Conservation (phyloP, 2,888 invertebrate species). For the Pachydiplax longipennis region DNA sequence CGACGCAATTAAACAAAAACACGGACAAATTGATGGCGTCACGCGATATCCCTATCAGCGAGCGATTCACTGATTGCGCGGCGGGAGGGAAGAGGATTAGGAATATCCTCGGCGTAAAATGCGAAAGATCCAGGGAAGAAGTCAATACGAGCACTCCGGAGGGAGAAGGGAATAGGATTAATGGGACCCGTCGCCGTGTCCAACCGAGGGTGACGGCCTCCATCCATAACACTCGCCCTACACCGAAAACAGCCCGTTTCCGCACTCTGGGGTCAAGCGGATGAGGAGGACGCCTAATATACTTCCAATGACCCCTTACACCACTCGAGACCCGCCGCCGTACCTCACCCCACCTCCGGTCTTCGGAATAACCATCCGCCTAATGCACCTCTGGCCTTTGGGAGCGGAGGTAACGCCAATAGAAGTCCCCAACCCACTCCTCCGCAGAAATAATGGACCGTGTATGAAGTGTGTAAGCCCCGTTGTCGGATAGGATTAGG, state of each 20-base stretch:
- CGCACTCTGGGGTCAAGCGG: constrained; percentile 35
- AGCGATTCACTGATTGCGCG: background rate
- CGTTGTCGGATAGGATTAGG: background rate
- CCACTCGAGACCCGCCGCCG: constrained; percentile 3
- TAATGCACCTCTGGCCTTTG: background rate
- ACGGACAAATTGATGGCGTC: background rate
- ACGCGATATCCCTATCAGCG: background rate
- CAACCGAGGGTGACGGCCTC: constrained; percentile 35
- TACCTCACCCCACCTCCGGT: background rate
- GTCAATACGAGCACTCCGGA: background rate
- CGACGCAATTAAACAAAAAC: background rate
- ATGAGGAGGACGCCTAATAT: constrained; percentile 29
- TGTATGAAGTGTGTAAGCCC: constrained; percentile 20
- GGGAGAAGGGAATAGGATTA: background rate
- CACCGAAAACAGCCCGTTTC: constrained; percentile 27
- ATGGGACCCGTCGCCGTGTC: background rate
- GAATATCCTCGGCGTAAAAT: background rate
- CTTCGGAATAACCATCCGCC: background rate
- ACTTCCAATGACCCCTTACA: constrained; percentile 26
- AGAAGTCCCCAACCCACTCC: background rate
- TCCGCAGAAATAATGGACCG: background rate
- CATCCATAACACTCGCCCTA: constrained; percentile 27
- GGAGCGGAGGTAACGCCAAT: background rate
- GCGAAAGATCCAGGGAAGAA: background rate
- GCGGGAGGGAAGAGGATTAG: background rate